A percentile compares a stretch with the other conserved stretches of the same genome.
phyloP scores from a whole-genome alignment of 2,888 invertebrate genomes.

The Sisyra nigra region DNA sequence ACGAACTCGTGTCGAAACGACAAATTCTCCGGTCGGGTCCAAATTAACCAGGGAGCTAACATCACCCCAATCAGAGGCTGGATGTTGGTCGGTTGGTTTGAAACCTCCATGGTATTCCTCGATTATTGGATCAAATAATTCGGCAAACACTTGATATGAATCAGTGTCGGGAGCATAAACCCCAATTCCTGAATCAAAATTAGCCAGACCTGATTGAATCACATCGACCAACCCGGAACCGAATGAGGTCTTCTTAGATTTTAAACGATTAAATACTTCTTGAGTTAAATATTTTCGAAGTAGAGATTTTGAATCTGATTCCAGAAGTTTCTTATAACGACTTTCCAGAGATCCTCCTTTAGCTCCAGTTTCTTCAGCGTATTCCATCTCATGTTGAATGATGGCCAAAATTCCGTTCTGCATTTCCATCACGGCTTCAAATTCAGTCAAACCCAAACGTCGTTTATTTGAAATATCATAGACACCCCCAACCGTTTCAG shows the following conservation, averaged over 20 bases:
- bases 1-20: slow-evolving; percentile 49
- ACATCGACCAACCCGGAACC: slow-evolving; percentile 45
- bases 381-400: slow-evolving; percentile 7
- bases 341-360: background rate
- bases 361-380: background rate
- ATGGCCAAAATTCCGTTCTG: slow-evolving; percentile 22
- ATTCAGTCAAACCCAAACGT: slow-evolving; percentile 33
- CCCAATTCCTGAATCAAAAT: slow-evolving; percentile 47
- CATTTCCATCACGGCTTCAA: slow-evolving; percentile 32
- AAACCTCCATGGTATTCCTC: slow-evolving; percentile 50
- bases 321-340: too few relatives aligned
- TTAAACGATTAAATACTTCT: slow-evolving; percentile 34
- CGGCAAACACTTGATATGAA: slow-evolving; percentile 42
- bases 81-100: slow-evolving; percentile 36
- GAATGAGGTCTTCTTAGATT: slow-evolving; percentile 36
- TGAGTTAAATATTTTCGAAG: slow-evolving; percentile 43
- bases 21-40: slow-evolving; percentile 39
- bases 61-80: slow-evolving; percentile 41
- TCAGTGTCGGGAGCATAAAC: slow-evolving; percentile 52
- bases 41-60: slow-evolving; percentile 34
- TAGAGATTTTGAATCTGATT: slow-evolving; percentile 38
- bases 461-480: slow-evolving; percentile 34
- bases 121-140: slow-evolving; percentile 51
- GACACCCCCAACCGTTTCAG: slow-evolving; percentile 30
- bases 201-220: slow-evolving; percentile 48